These are phyloP conservation scores for Opisthocomus hoazin DNA, from an alignment of 2,113 vertebrate species.

Conservation along the genomic window DNA sequence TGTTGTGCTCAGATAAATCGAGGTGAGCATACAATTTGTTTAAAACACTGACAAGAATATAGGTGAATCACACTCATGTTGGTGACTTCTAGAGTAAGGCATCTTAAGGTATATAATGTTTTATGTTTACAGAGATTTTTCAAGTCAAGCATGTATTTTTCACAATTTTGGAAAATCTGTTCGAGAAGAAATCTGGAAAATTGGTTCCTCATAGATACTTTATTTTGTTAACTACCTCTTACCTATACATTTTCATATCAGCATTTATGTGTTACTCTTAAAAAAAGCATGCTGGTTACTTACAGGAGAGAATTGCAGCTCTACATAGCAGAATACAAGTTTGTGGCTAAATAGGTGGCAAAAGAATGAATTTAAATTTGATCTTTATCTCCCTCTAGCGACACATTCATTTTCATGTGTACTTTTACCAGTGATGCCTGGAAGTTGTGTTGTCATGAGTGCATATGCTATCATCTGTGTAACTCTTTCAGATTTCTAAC, in stretches of 20 bases:
- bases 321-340: not conserved
- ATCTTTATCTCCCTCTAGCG: constrained; percentile 23
- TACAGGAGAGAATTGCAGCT: not conserved
- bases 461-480: not conserved
- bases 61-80: not conserved
- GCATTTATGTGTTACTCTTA: not conserved
- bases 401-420: not conserved
- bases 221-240: not conserved
- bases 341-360: not conserved
- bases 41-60: not conserved
- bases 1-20: not conserved
- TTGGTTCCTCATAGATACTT: not conserved
- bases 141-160: not conserved
- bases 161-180: not conserved
- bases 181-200: too few relatives aligned
- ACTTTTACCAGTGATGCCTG: not conserved
- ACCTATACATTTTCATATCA: not conserved
- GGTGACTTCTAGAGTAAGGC: not conserved
- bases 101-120: not conserved
- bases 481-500: not conserved
- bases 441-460: not conserved
- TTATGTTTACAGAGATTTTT: not conserved
- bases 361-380: not conserved
- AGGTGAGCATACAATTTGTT: not conserved
- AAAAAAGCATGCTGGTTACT: not conserved